phyloP scores from a whole-genome alignment of 2,888 invertebrate genomes.

The Chironomus riparius region DNA sequence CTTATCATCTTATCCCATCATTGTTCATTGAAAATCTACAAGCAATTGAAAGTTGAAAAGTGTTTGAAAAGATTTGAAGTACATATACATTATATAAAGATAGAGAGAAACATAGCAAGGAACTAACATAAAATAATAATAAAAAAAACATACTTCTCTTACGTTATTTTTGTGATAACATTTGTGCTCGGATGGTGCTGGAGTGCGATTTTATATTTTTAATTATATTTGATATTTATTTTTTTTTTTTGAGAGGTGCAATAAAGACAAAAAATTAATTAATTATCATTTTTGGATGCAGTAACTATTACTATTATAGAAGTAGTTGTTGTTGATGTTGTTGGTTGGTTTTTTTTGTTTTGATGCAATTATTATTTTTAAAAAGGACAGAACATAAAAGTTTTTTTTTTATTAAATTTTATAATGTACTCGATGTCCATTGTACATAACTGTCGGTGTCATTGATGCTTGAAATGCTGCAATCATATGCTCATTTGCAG shows the following conservation, averaged over 20 bases:
- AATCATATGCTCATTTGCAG: conserved; percentile 51
- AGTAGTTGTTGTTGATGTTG: neutral
- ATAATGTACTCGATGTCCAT: neutral
- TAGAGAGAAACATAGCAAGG: neutral
- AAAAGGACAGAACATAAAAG: too few species aligned
- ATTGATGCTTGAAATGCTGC: neutral
- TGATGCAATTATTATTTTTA: neutral
- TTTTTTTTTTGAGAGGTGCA: conserved; percentile 3
- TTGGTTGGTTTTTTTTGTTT: neutral
- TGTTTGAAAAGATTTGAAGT: neutral
- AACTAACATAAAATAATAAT: conserved; percentile 3
- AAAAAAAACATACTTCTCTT: conserved; percentile 25
- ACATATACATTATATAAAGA: neutral
- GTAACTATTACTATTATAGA: conserved; percentile 7
- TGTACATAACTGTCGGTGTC: neutral
- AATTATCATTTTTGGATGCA: conserved; percentile 22
- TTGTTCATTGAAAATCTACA: too few species aligned
- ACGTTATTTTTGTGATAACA: conserved; percentile 25
- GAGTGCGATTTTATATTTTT: conserved; percentile 4
- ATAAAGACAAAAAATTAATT: conserved; percentile 18
- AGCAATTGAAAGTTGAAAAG: neutral
- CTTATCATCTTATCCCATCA: too few species aligned
- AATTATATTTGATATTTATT: conserved; percentile 4
- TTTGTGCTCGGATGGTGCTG: conserved; percentile 27
- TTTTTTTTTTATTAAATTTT: neutral